Conservation (phyloP, 2,113 vertebrate genomes). For the Agelaius phoeniceus region DNA sequence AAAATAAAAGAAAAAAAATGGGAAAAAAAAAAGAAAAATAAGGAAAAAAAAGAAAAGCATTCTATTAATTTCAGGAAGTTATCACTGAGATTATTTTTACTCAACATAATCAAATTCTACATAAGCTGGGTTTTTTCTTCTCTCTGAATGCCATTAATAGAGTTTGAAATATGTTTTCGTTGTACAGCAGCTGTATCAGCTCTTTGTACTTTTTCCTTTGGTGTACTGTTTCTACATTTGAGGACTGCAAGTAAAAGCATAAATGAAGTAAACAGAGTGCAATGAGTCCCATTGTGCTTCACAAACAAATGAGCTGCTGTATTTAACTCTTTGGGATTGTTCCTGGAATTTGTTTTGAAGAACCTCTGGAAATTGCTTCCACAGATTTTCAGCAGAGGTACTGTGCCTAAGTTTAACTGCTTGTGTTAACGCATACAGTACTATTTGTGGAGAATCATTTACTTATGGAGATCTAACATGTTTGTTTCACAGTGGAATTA, state of each 20-base stretch:
- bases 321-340: background rate
- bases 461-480: background rate
- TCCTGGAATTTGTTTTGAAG: background rate
- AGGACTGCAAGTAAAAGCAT: background rate
- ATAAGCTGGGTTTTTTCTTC: background rate
- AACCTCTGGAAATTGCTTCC: background rate
- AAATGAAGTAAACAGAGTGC: background rate
- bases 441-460: background rate
- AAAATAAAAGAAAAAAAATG: background rate
- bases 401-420: background rate
- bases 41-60: background rate
- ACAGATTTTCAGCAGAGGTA: background rate
- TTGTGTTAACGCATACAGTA: background rate
- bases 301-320: background rate
- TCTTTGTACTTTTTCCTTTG: background rate
- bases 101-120: background rate
- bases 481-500: background rate
- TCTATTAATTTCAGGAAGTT: background rate
- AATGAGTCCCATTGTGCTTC: background rate
- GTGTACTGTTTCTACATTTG: background rate
- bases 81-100: background rate
- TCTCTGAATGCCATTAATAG: background rate
- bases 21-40: too few relatives aligned
- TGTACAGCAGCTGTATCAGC: background rate
- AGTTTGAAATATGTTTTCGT: background rate